These are phyloP conservation scores for Zapus hudsonius DNA, from an alignment of 2,113 vertebrate species.

Conservation along the genomic window DNA sequence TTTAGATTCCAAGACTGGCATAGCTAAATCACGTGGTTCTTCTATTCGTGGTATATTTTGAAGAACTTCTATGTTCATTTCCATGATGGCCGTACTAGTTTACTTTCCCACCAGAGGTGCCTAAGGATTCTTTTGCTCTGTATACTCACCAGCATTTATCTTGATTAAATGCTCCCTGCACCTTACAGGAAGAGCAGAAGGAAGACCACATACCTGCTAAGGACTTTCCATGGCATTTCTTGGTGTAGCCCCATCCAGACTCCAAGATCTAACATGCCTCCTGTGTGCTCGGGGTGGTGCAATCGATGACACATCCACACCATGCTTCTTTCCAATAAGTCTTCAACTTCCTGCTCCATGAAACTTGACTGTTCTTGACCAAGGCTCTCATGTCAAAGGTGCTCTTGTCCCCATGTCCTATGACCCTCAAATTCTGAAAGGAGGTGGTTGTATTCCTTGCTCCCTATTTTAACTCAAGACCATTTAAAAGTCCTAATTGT, in stretches of 20 bases:
- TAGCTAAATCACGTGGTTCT: neutral
- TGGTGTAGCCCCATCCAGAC: neutral
- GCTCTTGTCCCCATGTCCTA: neutral
- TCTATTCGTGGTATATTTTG: neutral
- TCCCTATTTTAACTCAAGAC: too few species aligned
- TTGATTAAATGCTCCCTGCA: neutral
- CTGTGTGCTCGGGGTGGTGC: neutral
- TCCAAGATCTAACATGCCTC: neutral
- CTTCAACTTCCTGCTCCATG: neutral
- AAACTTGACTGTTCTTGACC: neutral
- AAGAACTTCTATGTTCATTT: neutral
- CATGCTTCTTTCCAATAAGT: neutral
- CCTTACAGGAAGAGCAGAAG: neutral
- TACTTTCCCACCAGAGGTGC: neutral
- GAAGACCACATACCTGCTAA: too few species aligned
- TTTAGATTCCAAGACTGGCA: neutral
- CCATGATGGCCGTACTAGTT: too few species aligned
- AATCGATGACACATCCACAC: rapidly evolving
- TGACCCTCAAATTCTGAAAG: neutral
- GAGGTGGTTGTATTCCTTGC: neutral
- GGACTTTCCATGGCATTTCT: neutral
- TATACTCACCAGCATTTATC: neutral
- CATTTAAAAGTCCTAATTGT: neutral
- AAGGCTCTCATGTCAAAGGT: neutral
- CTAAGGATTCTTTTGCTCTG: neutral